These are phyloP conservation scores for Montifringilla adamsi DNA, from an alignment of 2,113 vertebrate species.

Conservation along the genomic window DNA sequence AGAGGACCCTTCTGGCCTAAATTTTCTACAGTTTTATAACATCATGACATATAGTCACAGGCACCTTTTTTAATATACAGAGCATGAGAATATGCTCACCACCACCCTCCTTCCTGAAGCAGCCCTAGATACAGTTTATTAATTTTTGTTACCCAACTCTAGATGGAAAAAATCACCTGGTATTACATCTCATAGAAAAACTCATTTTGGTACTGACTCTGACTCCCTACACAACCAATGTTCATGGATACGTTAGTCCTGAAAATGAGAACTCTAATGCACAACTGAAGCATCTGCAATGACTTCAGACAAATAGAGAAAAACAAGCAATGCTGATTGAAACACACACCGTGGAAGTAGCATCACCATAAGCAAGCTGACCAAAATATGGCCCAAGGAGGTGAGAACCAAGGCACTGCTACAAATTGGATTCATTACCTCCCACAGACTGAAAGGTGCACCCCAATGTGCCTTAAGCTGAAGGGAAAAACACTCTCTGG, in stretches of 20 bases:
- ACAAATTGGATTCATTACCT: not conserved
- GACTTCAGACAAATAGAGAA: not conserved
- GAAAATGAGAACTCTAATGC: not conserved
- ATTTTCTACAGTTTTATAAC: not conserved
- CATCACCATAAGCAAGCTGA: not conserved
- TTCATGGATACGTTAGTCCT: not conserved
- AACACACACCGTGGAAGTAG: not conserved
- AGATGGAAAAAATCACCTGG: not conserved
- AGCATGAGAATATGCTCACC: not conserved
- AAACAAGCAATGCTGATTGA: not conserved
- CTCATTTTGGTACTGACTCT: not conserved
- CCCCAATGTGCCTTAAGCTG: not conserved
- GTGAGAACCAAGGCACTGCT: not conserved
- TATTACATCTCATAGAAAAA: not conserved
- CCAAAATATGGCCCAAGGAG: not conserved
- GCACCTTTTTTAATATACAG: not conserved
- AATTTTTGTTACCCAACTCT: not conserved
- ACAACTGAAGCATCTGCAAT: not conserved
- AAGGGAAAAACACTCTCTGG: not conserved
- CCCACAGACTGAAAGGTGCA: not conserved
- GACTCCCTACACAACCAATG: not conserved
- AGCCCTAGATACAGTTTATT: not conserved
- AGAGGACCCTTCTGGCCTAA: not conserved
- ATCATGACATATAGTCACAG: not conserved
- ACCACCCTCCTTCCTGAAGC: not conserved